Conservation (phyloP, 1,140 invertebrate species). For the Temnothorax nylanderi region DNA sequence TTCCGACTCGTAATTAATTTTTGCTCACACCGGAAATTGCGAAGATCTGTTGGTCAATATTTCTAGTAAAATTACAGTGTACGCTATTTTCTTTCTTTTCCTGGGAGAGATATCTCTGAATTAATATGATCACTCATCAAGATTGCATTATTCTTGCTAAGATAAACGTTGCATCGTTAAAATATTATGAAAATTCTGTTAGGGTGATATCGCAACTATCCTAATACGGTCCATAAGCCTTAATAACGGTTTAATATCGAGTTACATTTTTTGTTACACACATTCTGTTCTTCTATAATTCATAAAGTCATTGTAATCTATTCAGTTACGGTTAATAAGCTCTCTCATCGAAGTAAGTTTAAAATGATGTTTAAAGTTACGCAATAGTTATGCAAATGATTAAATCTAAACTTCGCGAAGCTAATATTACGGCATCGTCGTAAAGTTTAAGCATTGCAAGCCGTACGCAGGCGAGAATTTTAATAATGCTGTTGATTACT, state of each 20-base stretch:
- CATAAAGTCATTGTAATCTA: conserved; percentile 14
- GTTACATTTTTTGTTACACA: background rate
- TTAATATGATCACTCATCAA: no score
- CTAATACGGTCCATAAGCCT: background rate
- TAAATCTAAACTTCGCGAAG: conserved; percentile 36
- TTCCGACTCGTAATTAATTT: conserved; percentile 22
- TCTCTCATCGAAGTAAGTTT: conserved; percentile 23
- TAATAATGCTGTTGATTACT: conserved; percentile 18
- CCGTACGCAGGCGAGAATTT: conserved; percentile 19
- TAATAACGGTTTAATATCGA: background rate
- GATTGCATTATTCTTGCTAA: background rate
- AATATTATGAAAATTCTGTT: background rate
- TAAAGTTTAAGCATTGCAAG: conserved; percentile 38
- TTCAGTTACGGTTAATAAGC: conserved; percentile 27
- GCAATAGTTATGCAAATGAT: conserved; percentile 41
- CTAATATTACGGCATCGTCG: conserved; percentile 30
- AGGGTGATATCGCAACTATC: background rate
- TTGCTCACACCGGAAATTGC: background rate
- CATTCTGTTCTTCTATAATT: background rate
- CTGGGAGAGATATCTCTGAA: background rate
- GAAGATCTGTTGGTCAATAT: background rate
- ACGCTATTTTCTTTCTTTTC: background rate
- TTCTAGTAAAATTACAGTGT: background rate
- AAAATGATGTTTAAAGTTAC: conserved; percentile 45
- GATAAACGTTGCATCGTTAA: background rate